Percentiles rank a stretch among this genome's conserved stretches.
phyloP scores from a whole-genome alignment of 2,113 vertebrate species.

The Hipposideros armiger region DNA sequence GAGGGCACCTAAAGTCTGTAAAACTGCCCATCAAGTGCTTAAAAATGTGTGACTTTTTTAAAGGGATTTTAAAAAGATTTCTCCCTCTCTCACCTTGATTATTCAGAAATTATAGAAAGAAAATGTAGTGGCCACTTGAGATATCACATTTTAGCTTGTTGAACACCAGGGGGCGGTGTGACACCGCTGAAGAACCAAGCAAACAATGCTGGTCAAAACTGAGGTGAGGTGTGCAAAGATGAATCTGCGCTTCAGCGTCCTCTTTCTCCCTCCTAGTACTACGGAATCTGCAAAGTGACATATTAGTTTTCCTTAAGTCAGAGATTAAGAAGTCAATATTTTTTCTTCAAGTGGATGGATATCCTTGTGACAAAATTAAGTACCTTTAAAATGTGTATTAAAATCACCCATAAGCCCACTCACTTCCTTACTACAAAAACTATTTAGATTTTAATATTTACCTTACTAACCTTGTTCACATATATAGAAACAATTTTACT shows the following conservation, averaged over 20 bases:
- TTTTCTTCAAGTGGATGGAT: neutral
- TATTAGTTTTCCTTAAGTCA: neutral
- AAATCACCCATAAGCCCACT: neutral
- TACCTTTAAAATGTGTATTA: neutral
- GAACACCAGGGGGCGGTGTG: constrained; percentile 50
- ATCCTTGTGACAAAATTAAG: neutral
- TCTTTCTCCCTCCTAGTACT: neutral
- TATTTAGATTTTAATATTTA: neutral
- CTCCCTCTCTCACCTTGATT: neutral
- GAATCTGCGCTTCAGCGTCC: neutral
- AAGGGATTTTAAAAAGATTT: neutral
- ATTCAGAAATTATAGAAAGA: neutral
- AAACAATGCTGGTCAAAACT: neutral
- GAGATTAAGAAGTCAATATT: neutral
- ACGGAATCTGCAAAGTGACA: neutral
- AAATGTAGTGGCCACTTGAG: neutral
- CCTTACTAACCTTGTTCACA: neutral
- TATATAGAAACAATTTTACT: neutral
- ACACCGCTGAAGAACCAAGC: neutral
- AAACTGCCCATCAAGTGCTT: neutral
- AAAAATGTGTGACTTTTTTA: neutral
- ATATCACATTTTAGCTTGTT: neutral
- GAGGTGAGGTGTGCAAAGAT: neutral
- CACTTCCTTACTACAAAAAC: neutral
- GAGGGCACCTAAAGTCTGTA: neutral